Evolutionary conservation across 1,140 invertebrate genomes (phyloP).

Genomic region (Carposina sasakii): DNA sequence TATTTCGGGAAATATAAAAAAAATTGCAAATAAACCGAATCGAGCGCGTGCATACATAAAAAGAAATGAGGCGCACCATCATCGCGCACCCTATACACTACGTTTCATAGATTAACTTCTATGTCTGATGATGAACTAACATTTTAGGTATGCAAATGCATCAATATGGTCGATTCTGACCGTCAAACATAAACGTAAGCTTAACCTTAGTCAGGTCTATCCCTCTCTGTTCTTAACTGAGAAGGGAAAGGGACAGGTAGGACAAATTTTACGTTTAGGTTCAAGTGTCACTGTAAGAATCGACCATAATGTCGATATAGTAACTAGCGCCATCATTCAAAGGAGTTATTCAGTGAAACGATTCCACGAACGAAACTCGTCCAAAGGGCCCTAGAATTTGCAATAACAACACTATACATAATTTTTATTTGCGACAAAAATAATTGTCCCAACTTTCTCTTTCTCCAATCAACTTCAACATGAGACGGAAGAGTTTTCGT

Average conservation of each 20-base stretch:
- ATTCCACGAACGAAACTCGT: too few relatives aligned
- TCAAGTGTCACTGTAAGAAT: too few relatives aligned
- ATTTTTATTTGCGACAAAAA: constrained; percentile 52
- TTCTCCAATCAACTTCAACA: constrained; percentile 31
- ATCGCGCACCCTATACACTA: constrained; percentile 19
- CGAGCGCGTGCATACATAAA: constrained; percentile 54
- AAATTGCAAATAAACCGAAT: constrained; percentile 56
- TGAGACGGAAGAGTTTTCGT: constrained; percentile 58
- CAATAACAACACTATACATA: constrained; percentile 49
- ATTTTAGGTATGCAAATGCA: not conserved
- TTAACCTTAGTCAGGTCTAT: too few relatives aligned
- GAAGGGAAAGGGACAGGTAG: too few relatives aligned
- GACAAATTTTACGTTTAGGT: too few relatives aligned
- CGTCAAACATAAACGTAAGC: not conserved
- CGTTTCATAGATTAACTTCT: constrained; percentile 20
- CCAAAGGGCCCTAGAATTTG: constrained; percentile 33
- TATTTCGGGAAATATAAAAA: constrained; percentile 66
- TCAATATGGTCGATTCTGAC: too few relatives aligned
- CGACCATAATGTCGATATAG: too few relatives aligned
- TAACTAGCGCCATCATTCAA: too few relatives aligned
- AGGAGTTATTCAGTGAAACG: too few relatives aligned
- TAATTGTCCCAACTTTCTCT: constrained; percentile 40
- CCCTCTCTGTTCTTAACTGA: too few relatives aligned
- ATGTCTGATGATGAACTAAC: too few relatives aligned
- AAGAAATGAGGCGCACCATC: constrained; percentile 31